Evolutionary conservation across 2,888 invertebrate species (phyloP).

Genomic region (Conops quadrifasciatus): DNA sequence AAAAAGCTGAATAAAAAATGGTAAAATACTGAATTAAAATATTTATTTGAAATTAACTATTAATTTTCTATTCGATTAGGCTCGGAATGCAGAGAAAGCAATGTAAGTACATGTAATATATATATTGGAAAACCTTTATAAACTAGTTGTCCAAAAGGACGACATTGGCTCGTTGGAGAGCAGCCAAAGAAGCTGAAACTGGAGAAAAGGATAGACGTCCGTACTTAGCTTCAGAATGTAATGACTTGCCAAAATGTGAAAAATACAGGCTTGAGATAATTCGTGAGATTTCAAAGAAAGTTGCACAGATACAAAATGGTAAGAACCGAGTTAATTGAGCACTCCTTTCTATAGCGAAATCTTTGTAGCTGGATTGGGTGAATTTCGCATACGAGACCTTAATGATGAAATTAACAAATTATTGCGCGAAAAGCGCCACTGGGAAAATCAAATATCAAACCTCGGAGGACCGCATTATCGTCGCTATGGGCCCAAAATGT

Average conservation of each 20-base stretch:
- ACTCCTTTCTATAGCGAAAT: neutral
- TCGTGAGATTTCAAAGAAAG: constrained; percentile 96
- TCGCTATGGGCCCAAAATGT: constrained; percentile 90
- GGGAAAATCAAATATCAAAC: constrained; percentile 96
- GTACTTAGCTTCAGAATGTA: constrained; percentile 94
- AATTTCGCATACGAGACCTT: constrained; percentile 95
- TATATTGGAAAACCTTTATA: too few relatives aligned
- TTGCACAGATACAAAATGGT: constrained; percentile 98
- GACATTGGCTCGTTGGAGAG: constrained; percentile 97
- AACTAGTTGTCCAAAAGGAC: constrained; percentile 70
- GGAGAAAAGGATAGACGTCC: constrained; percentile 89
- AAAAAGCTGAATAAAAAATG: neutral
- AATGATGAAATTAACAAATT: constrained; percentile 99
- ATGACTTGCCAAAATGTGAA: constrained; percentile 89
- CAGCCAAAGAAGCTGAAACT: constrained; percentile 92
- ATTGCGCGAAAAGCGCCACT: constrained; percentile 93
- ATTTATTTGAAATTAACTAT: too few relatives aligned
- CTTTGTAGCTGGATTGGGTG: constrained; percentile 89
- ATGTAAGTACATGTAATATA: constrained; percentile 75
- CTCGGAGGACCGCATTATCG: constrained; percentile 95
- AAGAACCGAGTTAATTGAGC: constrained; percentile 35
- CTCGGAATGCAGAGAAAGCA: constrained; percentile 97
- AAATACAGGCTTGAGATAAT: constrained; percentile 98
- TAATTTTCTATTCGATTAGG: constrained; percentile 67
- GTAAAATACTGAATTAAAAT: neutral